Evolutionary conservation across 2,113 vertebrate genomes (phyloP).

Genomic region (Dascyllus trimaculatus): DNA sequence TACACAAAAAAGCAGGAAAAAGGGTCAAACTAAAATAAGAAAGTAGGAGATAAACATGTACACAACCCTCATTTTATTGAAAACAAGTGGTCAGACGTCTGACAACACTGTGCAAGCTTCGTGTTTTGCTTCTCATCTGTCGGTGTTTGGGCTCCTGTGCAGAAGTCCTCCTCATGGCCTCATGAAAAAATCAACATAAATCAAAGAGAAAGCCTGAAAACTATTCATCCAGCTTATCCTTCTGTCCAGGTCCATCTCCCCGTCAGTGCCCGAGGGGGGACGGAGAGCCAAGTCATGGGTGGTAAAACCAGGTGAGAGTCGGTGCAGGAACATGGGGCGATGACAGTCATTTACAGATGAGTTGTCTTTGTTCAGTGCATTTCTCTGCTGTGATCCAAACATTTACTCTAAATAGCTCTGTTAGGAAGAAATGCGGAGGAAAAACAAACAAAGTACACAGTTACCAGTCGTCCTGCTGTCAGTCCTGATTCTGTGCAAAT

Average conservation of each 20-base stretch:
- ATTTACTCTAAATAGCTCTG: constrained; percentile 57
- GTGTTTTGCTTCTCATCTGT: constrained; percentile 10
- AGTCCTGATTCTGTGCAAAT: too few species aligned
- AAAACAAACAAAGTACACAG: neutral
- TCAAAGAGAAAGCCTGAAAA: constrained; percentile 37
- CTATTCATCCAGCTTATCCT: neutral
- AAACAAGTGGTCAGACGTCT: constrained; percentile 32
- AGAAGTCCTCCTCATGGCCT: neutral
- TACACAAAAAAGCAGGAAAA: constrained; percentile 16
- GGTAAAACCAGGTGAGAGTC: constrained; percentile 64
- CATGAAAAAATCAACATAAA: constrained; percentile 1
- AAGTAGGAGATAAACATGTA: constrained; percentile 29
- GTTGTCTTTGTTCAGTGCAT: constrained; percentile 73
- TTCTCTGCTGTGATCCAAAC: constrained; percentile 54
- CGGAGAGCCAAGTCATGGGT: constrained; percentile 13
- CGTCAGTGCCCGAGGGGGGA: neutral
- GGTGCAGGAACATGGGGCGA: constrained; percentile 14
- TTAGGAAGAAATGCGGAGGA: constrained; percentile 3
- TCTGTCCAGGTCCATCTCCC: constrained; percentile 37
- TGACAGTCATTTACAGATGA: constrained; percentile 64
- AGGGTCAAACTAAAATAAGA: constrained; percentile 10
- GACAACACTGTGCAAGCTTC: constrained; percentile 18
- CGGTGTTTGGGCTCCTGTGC: constrained; percentile 40
- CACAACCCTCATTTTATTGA: constrained; percentile 60
- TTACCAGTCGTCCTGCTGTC: neutral